Base-by-base conservation (phyloP, 2,113 vertebrate species). In the Halichoerus grypus region DNA sequence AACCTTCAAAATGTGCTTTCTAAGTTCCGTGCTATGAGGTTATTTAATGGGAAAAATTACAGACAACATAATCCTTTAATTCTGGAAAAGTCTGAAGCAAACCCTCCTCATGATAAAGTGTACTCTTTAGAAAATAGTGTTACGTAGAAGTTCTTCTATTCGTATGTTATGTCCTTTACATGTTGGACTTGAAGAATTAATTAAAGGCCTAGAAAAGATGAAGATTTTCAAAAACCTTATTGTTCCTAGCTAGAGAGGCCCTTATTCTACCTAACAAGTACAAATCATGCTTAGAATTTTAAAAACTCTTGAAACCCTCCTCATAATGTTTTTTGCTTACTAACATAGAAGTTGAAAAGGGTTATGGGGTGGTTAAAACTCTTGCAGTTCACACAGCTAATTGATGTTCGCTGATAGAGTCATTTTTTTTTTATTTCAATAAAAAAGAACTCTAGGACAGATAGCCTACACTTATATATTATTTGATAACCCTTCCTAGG, bases 291-390 rank as follows among this genome's bases (percentile, higher is more conserved):
- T 84, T 65, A 95, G 22, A 95, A 84, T 84, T 90, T 84, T 76
- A 84, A 95, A 77, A 57, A 67, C 28, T 95, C 55, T 83, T 95
- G 55, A 83, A 95, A 65, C 2, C 11, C 15, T 84, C 69, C 49
- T 95, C 28, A 53, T 85, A 53, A 3, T 46, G 46, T 67, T 77
- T 95, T 83, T 53, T 55, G 19, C 51, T 76, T 53, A 49, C 57
- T 65, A 33, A 13, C 49, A 65, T n/a, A 74, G 67, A 76, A n/a
- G 15, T 28, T 76, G 46, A 84, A 84, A 84, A 79, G 69, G 33
- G 16, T 53, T 77, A 67, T 16, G 46, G 21, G 65, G 36, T 67
- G 28, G 22, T 67, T 65, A 57, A 65, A 39, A 53, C 57, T 42
- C 49, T 77, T 49, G 57, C 22, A 42, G 18, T n/a, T 91, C 36